A percentile compares a stretch with the other conserved stretches of the same genome.
These are phyloP conservation scores for Epinephelus malabaricus DNA, from an alignment of 2,797 vertebrate genomes.

Conservation along the genomic window DNA sequence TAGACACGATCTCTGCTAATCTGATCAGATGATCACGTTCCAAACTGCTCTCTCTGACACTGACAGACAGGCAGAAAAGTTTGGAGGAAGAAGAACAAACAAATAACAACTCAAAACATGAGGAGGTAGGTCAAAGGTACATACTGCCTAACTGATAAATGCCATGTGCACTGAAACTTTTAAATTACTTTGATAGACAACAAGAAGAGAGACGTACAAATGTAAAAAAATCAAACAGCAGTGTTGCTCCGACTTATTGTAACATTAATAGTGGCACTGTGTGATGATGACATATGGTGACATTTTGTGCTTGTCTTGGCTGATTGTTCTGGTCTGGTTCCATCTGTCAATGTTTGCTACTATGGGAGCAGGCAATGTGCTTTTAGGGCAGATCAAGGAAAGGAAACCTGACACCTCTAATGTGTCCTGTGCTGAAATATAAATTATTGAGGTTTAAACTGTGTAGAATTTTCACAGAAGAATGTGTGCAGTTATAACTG, in stretches of 20 bases:
- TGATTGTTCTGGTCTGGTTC: not conserved
- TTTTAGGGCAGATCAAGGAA: not conserved
- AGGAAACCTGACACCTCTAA: not conserved
- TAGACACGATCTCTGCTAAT: constrained; percentile 70
- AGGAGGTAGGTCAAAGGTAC: not conserved
- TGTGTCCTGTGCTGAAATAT: not conserved
- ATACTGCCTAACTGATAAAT: not conserved
- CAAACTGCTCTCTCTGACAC: constrained; percentile 76
- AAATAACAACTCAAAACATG: not conserved
- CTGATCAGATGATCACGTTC: constrained; percentile 63
- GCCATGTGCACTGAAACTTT: not conserved
- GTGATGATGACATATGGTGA: not conserved
- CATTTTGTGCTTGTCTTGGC: not conserved
- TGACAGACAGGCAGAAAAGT: constrained; percentile 35
- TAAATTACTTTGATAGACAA: not conserved
- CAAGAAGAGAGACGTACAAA: not conserved
- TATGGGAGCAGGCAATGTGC: not conserved
- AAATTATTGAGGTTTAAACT: not conserved
- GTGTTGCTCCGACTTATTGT: too few relatives aligned
- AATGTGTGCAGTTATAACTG: too few relatives aligned
- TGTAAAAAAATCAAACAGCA: too few relatives aligned
- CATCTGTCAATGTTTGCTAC: not conserved
- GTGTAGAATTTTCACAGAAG: too few relatives aligned
- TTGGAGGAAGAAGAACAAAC: not conserved
- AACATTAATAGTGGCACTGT: not conserved